These are phyloP conservation scores for Meloidogyne chitwoodi DNA, from an alignment of 1,140 invertebrate species.

Conservation along the genomic window DNA sequence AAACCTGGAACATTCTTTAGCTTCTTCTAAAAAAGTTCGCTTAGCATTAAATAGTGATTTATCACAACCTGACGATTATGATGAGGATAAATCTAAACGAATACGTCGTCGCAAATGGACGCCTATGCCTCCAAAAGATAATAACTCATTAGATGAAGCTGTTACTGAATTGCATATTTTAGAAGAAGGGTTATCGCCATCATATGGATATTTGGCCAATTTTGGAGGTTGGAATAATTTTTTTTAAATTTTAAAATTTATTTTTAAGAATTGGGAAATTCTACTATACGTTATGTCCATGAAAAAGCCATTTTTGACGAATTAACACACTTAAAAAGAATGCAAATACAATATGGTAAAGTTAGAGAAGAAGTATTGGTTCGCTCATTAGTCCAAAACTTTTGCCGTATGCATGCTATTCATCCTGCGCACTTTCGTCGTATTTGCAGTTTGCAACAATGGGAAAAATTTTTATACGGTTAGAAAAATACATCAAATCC, in stretches of 20 bases:
- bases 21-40: neutral
- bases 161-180: constrained; percentile 25
- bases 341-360: constrained; percentile 82
- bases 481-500: constrained; percentile 30
- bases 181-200: constrained; percentile 6
- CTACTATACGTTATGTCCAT: constrained; percentile 42
- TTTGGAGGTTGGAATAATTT: neutral
- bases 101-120: constrained; percentile 5
- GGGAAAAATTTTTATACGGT: constrained; percentile 85
- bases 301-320: constrained; percentile 90
- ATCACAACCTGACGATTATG: neutral
- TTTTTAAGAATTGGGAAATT: neutral
- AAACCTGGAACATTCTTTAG: neutral
- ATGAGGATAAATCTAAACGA: neutral
- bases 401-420: constrained; percentile 71
- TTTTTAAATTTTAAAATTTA: neutral
- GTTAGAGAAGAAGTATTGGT: constrained; percentile 82
- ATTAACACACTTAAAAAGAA: constrained; percentile 80
- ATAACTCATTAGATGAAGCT: neutral
- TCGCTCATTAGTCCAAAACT: constrained; percentile 75
- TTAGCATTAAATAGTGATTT: neutral
- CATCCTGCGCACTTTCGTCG: constrained; percentile 69
- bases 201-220: neutral
- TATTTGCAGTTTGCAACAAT: constrained; percentile 72
- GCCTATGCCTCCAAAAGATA: neutral